Conservation (phyloP, 2,113 vertebrate genomes). For the Hirundichthys speculiger region DNA sequence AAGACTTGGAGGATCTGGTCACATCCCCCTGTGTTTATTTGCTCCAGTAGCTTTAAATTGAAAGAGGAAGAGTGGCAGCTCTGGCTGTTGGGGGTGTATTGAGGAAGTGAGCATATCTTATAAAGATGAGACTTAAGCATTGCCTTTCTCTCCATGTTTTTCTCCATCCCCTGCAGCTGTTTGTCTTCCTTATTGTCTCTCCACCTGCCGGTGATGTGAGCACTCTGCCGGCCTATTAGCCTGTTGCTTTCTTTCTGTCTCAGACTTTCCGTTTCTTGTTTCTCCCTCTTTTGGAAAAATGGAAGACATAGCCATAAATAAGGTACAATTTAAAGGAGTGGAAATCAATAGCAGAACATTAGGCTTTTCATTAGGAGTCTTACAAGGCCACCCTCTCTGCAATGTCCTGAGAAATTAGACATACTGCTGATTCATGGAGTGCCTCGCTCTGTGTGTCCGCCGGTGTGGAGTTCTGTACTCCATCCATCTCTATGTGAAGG, state of each 20-base stretch:
- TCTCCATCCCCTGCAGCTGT: constrained; percentile 39
- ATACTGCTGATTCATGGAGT: constrained; percentile 67
- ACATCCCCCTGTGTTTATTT: constrained; percentile 33
- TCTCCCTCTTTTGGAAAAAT: constrained; percentile 13
- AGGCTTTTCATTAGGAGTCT: constrained; percentile 75
- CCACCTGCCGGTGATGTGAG: constrained; percentile 31
- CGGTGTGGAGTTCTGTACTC: not conserved
- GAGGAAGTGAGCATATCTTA: constrained; percentile 43
- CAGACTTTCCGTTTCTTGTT: constrained; percentile 17
- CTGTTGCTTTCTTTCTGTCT: constrained; percentile 31
- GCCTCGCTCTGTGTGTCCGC: constrained; percentile 7
- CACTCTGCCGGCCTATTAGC: constrained; percentile 9
- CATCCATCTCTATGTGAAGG: too few relatives aligned
- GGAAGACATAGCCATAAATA: constrained; percentile 73
- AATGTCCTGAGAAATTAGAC: constrained; percentile 75
- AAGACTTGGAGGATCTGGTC: constrained; percentile 15
- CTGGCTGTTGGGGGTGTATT: constrained; percentile 33
- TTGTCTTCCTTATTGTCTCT: constrained; percentile 48
- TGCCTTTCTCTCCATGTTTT: constrained; percentile 37
- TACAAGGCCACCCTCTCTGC: constrained; percentile 65
- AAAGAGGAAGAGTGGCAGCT: constrained; percentile 33
- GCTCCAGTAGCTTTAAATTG: constrained; percentile 50
- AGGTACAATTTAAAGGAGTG: constrained; percentile 75
- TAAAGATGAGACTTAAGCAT: constrained; percentile 30
- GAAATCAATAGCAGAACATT: constrained; percentile 78